These are phyloP conservation scores for Torymus auratus DNA, from an alignment of 2,888 invertebrate species.

Conservation along the genomic window DNA sequence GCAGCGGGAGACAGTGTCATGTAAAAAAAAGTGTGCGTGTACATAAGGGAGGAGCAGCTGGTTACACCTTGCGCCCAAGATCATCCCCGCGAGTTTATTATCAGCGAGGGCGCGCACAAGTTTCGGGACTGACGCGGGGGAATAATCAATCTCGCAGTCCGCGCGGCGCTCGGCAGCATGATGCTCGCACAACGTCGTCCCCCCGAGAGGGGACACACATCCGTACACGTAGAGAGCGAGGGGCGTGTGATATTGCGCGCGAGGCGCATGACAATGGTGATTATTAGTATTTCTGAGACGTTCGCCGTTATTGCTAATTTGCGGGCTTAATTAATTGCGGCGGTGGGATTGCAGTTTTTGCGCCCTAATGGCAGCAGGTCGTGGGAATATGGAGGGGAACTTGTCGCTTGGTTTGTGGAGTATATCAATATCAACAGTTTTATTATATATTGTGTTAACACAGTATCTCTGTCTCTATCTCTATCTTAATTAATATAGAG, in stretches of 20 bases:
- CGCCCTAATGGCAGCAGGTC: too few species aligned
- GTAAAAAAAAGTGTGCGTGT: too few species aligned
- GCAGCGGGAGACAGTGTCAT: too few species aligned
- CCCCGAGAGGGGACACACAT: conserved; percentile 8
- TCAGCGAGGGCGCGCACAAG: conserved; percentile 58
- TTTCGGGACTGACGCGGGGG: conserved; percentile 72
- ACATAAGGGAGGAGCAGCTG: too few species aligned
- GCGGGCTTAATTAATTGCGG: background rate
- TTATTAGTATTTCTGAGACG: conserved; percentile 31
- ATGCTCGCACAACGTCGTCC: background rate
- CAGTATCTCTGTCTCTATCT: too few species aligned
- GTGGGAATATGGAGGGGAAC: too few species aligned
- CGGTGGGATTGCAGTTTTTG: background rate
- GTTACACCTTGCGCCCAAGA: too few species aligned
- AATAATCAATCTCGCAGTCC: conserved; percentile 73
- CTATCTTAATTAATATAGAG: too few species aligned
- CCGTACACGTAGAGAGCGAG: background rate
- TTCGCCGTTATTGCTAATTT: background rate
- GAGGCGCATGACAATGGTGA: conserved; percentile 27
- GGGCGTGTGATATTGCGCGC: conserved; percentile 26
- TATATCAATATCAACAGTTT: too few species aligned
- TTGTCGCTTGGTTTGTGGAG: too few species aligned
- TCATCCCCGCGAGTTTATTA: conserved; percentile 51
- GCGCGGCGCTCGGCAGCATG: background rate
- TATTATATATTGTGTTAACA: too few species aligned